Evolutionary conservation across 2,888 invertebrate genomes (phyloP).

Genomic region (Eristalis intricaria): DNA sequence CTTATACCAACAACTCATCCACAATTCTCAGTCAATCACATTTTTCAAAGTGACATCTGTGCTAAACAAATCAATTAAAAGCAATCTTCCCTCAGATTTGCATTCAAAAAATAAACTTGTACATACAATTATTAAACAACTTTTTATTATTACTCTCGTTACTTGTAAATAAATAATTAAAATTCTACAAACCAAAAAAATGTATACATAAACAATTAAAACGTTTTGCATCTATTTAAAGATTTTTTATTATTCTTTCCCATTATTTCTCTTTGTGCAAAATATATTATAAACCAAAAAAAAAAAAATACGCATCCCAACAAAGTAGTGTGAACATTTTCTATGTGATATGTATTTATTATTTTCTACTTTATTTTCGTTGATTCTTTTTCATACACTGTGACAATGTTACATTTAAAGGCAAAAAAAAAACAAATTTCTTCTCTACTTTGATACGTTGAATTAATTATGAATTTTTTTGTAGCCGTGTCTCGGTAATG

Average conservation of each 20-base stretch:
- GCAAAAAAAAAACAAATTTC: not conserved
- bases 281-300: conserved; percentile 22
- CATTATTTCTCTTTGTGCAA: conserved; percentile 42
- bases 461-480: conserved; percentile 75
- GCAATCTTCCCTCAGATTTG: conserved; percentile 42
- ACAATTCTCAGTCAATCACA: not conserved
- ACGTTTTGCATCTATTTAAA: conserved; percentile 47
- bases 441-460: conserved; percentile 10
- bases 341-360: conserved; percentile 41
- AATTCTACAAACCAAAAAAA: not conserved
- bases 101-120: not conserved
- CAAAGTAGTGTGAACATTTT: conserved; percentile 28
- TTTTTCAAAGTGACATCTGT: not conserved
- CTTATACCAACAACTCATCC: not conserved
- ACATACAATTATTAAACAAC: conserved; percentile 28
- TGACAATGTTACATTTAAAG: conserved; percentile 45
- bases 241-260: conserved; percentile 29
- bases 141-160: conserved; percentile 28
- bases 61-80: not conserved
- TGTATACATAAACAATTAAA: not conserved
- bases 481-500: conserved; percentile 99
- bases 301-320: conserved; percentile 51
- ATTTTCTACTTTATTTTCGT: conserved; percentile 36
- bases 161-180: conserved; percentile 58
- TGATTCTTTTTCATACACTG: conserved; percentile 45